Evolutionary conservation across 2,888 invertebrate species (phyloP).

Genomic region (Camptogramma bilineatum): DNA sequence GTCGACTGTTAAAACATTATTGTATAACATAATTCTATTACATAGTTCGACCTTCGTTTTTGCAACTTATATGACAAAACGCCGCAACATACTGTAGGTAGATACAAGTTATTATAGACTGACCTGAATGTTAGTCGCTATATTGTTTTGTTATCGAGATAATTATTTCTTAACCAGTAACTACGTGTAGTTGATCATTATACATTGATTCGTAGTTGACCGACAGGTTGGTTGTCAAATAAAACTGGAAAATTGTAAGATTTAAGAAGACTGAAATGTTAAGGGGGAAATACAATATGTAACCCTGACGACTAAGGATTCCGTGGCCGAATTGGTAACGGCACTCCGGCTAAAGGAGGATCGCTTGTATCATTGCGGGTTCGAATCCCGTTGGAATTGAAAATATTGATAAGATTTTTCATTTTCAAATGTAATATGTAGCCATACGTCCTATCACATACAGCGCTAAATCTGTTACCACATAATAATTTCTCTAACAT

Average conservation of each 20-base stretch:
- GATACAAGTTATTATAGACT: conserved; percentile 34
- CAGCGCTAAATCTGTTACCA: too few species aligned
- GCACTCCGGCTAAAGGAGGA: too few species aligned
- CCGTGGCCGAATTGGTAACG: too few species aligned
- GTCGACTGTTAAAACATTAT: conserved; percentile 10
- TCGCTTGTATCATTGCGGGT: too few species aligned
- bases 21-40: conserved; percentile 31
- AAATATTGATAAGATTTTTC: too few species aligned
- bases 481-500: too few species aligned
- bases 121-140: conserved; percentile 36
- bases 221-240: not conserved
- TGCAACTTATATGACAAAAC: conserved; percentile 40
- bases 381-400: too few species aligned
- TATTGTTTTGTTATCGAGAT: conserved; percentile 25
- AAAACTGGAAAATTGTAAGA: not conserved
- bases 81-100: conserved; percentile 16
- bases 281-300: too few species aligned
- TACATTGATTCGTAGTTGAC: not conserved
- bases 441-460: too few species aligned
- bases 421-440: too few species aligned
- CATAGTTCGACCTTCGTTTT: conserved; percentile 44
- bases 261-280: not conserved
- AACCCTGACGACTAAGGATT: too few species aligned
- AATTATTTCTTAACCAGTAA: conserved; percentile 17
- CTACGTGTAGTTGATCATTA: not conserved